Percentiles rank a stretch among this genome's conserved stretches.
These are phyloP conservation scores for Cheilosia urbana DNA, from an alignment of 2,888 invertebrate species.

Conservation along the genomic window DNA sequence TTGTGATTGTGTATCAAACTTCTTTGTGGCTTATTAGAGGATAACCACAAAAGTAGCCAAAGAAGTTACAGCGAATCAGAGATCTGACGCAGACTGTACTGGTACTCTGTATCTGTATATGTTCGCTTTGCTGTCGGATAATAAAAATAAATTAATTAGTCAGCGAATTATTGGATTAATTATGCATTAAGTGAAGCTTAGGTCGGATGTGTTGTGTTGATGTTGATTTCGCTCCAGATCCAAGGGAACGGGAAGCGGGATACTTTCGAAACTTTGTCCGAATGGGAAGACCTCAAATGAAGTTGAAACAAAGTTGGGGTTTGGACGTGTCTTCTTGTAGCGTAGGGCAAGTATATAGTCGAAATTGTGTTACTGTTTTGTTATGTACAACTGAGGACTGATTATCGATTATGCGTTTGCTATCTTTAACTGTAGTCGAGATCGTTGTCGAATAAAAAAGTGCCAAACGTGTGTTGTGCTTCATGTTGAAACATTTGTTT, in stretches of 20 bases:
- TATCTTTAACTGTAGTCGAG: too few species aligned
- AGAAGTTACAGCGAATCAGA: not conserved
- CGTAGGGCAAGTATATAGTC: not conserved
- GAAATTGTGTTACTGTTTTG: too few species aligned
- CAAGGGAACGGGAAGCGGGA: too few species aligned
- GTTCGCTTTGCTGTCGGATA: constrained; percentile 3
- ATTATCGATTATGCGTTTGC: too few species aligned
- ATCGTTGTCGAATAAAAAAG: too few species aligned
- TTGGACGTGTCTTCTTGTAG: not conserved
- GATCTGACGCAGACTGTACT: constrained; percentile 3
- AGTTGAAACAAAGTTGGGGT: not conserved
- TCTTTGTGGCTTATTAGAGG: constrained; percentile 44
- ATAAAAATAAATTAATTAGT: constrained; percentile 69
- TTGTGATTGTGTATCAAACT: constrained; percentile 61
- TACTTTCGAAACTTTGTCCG: constrained; percentile 17
- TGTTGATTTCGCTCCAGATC: constrained; percentile 1
- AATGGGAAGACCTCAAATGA: not conserved
- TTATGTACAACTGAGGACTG: too few species aligned
- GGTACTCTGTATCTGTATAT: not conserved
- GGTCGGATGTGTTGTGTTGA: constrained; percentile 28
- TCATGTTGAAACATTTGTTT: too few species aligned
- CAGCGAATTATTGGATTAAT: constrained; percentile 63
- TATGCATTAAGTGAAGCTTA: constrained; percentile 51
- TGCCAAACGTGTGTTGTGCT: too few species aligned
- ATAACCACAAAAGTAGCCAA: constrained; percentile 44